Evolutionary conservation across 2,888 invertebrate species (phyloP), one percentile per base, ranked within the genome.

Genomic region (Ischnura elegans): DNA sequence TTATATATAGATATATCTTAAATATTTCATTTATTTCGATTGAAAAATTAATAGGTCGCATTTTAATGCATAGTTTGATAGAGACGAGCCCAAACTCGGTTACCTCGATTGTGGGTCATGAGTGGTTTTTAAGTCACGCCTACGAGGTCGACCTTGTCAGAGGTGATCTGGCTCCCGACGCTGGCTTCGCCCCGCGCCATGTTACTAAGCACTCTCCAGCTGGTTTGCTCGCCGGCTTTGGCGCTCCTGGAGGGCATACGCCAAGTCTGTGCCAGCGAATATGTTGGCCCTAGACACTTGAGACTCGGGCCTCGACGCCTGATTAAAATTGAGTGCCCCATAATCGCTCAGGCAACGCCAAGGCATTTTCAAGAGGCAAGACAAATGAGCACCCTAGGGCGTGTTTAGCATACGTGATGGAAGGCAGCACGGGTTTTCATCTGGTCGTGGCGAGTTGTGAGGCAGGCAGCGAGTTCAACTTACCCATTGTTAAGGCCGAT

Each of bases 261-360:
- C 36, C 76, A 76, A 36, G 36, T 29, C 76, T 76, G n/a, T n/a
- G 76, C 76, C 76, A 36, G 76, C 16, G 36, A 76, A 76, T 76
- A 76, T 76, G 76, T 36, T 29, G 76, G 16, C 29, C 29, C n/a
- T 8, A 76, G 76, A 16, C 36, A 13, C 76, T 8, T 36, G 76
- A 13, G 76, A 29, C 76, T 76, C 13, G 36, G 76, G 76, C n/a
- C n/a, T 76, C 76, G 76, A 16, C n/a, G 21, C 61, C 36, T 76
- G 76, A 76, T 76, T 76, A 76, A 76, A 76, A 76, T 76, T 36
- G 36, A 76, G 76, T 76, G 76, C 76, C 36, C 76, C 76, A 76
- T 76, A 76, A 76, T 76, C 36, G 76, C 76, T 76, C 36, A 76
- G 76, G 76, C 76, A 76, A 36, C 76, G 76, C 76, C 76, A 1